Evolutionary conservation across 1,140 invertebrate species (phyloP), one percentile per base, ranked within the genome.

Genomic region (Anthonomus grandis): DNA sequence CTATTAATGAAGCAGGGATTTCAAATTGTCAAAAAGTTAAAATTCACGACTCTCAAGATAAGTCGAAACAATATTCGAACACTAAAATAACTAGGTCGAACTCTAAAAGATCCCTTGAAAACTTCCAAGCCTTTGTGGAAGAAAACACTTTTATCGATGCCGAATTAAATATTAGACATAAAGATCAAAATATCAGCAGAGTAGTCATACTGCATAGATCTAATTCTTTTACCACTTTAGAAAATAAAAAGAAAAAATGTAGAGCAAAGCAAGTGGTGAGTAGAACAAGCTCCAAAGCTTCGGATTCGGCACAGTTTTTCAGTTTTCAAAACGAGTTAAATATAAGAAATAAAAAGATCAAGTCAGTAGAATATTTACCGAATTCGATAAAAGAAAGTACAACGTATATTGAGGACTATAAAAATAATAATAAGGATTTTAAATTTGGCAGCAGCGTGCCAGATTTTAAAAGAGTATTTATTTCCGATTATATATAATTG

Each of bases 401-500:
- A 1, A 58, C 51, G 9, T 67, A 61, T 51, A 60, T 60, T 5
- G 62, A 64, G 51, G 62, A 67, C 49, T 42, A 51, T 41, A 59
- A 44, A 25, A 50, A 59, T 46, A 58, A 51, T 37, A 50, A 57
- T 18, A 42, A 55, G 66, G 72, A 48, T 66, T 72, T 56, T 27
- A 73, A 74, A 45, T 72, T 76, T 12, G 76, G 75, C 0, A 79
- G 75, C 1, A 79, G 78, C 37, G 77, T 72, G 17, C 78, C 78
- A 0, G 79, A 80, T 64, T 76, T 80, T 21, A 79, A 79, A 47
- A 80, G 77, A 63, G 74, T 80, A 21, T 80, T 80, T 53, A 75
- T 80, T 45, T 78, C 76, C 0, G 78, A 79, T 39, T 79, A 78
- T 57, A 74, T 80, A 49, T 80, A 56, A 19, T 8, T 31, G 18